phyloP scores from a whole-genome alignment of 2,797 vertebrate genomes.

The Chlorospingus flavigularis region DNA sequence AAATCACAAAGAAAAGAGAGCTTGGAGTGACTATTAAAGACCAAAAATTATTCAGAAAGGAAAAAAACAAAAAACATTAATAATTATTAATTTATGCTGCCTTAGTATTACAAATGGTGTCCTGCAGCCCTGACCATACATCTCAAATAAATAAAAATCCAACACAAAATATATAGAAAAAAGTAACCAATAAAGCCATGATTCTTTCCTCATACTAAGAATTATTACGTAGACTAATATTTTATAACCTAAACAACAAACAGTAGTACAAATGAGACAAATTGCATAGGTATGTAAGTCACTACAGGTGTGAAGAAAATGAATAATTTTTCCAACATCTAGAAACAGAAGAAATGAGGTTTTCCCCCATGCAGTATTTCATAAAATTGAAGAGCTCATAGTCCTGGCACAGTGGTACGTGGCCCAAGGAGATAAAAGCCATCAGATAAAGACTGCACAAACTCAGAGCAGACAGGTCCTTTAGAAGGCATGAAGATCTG shows the following conservation, averaged over 20 bases:
- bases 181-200: background rate
- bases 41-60: background rate
- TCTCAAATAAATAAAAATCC: background rate
- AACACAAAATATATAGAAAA: background rate
- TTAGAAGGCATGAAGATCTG: background rate
- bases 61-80: background rate
- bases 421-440: background rate
- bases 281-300: background rate
- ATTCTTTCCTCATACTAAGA: background rate
- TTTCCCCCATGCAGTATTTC: background rate
- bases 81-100: background rate
- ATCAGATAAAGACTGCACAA: background rate
- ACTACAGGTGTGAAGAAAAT: background rate
- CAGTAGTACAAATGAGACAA: background rate
- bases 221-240: background rate
- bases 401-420: accelerated
- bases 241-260: background rate
- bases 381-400: background rate
- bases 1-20: background rate
- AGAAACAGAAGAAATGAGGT: background rate
- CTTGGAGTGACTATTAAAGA: background rate
- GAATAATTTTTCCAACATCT: accelerated
- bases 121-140: background rate
- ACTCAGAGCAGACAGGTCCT: background rate
- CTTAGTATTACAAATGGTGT: background rate